Evolutionary conservation across 37 sponge, comb jelly and placozoan genomes (phyloP).

Genomic region (Lycopodina hypogea): DNA sequence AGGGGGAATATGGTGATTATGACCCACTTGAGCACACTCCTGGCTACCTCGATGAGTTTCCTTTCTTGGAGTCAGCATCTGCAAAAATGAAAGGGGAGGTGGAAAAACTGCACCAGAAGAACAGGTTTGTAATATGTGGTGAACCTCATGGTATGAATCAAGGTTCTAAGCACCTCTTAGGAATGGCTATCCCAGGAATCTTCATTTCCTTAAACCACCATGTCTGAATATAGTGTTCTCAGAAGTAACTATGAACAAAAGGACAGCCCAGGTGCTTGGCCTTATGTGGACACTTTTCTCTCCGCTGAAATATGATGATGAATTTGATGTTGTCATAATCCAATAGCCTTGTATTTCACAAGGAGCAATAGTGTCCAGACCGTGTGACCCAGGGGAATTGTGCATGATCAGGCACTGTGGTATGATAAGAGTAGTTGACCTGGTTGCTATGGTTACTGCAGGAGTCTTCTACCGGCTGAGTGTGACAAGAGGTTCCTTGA

Average conservation of each 20-base stretch:
- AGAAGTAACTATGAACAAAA: neutral
- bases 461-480: constrained; percentile 72
- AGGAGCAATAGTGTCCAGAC: too few relatives aligned
- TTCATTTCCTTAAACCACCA: neutral
- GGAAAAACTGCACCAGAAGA: constrained; percentile 27
- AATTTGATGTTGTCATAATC: too few relatives aligned
- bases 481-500: constrained; percentile 79
- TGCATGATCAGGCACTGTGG: too few relatives aligned
- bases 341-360: too few relatives aligned
- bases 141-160: neutral
- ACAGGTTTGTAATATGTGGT: constrained; percentile 37
- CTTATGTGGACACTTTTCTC: too few relatives aligned
- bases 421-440: too few relatives aligned
- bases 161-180: neutral
- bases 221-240: too few relatives aligned
- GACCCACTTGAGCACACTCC: constrained; percentile 60
- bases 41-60: constrained; percentile 70
- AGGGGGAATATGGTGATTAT: constrained; percentile 82
- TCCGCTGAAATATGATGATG: too few relatives aligned
- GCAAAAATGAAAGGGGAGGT: constrained; percentile 40
- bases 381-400: too few relatives aligned
- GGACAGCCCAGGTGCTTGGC: neutral
- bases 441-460: constrained; percentile 18
- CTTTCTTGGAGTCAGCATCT: constrained; percentile 41
- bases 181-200: neutral